Evolutionary conservation across 2,797 vertebrate species (phyloP).

Genomic region (Cyprinodon diabolis): DNA sequence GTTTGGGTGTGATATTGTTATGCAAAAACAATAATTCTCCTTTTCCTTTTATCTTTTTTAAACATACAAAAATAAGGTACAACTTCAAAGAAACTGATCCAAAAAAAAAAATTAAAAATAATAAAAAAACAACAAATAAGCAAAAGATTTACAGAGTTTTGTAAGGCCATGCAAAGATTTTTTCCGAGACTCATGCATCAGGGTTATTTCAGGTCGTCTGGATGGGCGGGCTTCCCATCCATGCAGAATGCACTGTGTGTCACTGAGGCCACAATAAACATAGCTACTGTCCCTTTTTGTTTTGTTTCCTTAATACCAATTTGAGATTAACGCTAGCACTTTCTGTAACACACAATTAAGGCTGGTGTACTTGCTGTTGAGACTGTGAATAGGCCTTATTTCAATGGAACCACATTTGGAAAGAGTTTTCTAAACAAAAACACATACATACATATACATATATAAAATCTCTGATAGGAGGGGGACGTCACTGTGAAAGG

Average conservation of each 20-base stretch:
- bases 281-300: constrained; percentile 72
- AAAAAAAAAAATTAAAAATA: constrained; percentile 68
- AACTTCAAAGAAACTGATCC: constrained; percentile 68
- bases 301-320: constrained; percentile 63
- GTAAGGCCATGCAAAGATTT: constrained; percentile 80
- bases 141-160: constrained; percentile 71
- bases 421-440: constrained; percentile 62
- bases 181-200: constrained; percentile 78
- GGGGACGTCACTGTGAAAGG: constrained; percentile 46
- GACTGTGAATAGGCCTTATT: constrained; percentile 80
- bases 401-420: constrained; percentile 62
- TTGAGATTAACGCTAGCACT: constrained; percentile 73
- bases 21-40: constrained; percentile 63
- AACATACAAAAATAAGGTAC: constrained; percentile 83
- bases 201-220: constrained; percentile 66
- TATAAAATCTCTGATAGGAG: constrained; percentile 46
- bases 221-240: constrained; percentile 73
- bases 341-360: constrained; percentile 73
- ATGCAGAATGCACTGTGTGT: constrained; percentile 78
- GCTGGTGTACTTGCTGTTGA: constrained; percentile 81
- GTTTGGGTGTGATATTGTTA: constrained; percentile 66
- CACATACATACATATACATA: constrained; percentile 59
- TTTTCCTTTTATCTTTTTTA: constrained; percentile 60
- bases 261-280: constrained; percentile 75
- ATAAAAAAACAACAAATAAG: constrained; percentile 74